Conservation (phyloP, 2,888 invertebrate genomes). For the Melanotus villosus region DNA sequence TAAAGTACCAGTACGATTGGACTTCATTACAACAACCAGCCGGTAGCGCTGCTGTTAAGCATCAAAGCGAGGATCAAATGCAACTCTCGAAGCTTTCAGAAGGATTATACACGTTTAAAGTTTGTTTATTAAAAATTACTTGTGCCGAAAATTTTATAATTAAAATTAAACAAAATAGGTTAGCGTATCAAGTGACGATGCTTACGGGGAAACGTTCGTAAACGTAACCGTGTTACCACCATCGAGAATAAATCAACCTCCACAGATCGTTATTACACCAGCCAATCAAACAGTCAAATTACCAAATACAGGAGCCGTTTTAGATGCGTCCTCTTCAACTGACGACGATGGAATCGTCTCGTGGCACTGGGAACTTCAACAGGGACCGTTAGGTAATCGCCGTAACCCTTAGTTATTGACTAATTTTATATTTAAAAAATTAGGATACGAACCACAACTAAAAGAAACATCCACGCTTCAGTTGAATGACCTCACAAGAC, state of each 20-base stretch:
- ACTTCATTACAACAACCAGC: constrained; percentile 87
- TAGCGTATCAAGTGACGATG: constrained; percentile 83
- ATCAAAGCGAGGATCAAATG: constrained; percentile 87
- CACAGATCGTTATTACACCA: constrained; percentile 89
- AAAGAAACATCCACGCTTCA: constrained; percentile 87
- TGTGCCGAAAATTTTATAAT: too few species aligned
- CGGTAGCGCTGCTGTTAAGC: constrained; percentile 80
- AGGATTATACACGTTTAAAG: constrained; percentile 91
- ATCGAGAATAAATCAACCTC: constrained; percentile 86
- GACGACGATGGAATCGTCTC: constrained; percentile 89
- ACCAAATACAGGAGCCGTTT: constrained; percentile 90
- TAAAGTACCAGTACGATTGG: constrained; percentile 91
- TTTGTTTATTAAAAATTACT: constrained; percentile 55
- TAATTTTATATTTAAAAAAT: neutral
- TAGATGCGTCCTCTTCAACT: constrained; percentile 79
- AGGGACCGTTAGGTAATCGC: constrained; percentile 78
- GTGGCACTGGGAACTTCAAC: constrained; percentile 94
- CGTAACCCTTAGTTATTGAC: neutral
- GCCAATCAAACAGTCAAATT: constrained; percentile 88
- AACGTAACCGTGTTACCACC: constrained; percentile 93
- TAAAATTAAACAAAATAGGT: too few species aligned
- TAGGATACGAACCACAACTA: constrained; percentile 84
- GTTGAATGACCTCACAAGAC: constrained; percentile 84
- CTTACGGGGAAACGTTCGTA: constrained; percentile 86
- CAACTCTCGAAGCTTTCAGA: constrained; percentile 87